phyloP scores from a whole-genome alignment of 2,797 vertebrate genomes.

The Graptemys geographica region DNA sequence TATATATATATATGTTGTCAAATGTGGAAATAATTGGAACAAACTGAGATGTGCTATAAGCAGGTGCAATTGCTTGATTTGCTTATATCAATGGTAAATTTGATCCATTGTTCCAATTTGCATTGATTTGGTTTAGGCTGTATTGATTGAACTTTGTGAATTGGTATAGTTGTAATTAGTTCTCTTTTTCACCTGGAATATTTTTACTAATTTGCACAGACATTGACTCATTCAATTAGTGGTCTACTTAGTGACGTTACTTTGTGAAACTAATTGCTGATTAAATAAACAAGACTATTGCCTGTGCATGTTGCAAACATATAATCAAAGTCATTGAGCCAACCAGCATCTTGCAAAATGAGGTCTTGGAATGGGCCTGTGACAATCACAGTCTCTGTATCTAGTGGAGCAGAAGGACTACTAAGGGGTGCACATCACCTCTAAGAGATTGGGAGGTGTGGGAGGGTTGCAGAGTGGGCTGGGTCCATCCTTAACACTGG shows the following conservation, averaged over 20 bases:
- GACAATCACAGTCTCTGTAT: neutral
- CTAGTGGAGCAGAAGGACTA: neutral
- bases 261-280: neutral
- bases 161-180: neutral
- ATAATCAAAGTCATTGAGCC: neutral
- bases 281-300: neutral
- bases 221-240: neutral
- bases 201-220: neutral
- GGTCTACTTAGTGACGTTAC: neutral
- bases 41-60: neutral
- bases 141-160: neutral
- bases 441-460: neutral
- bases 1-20: no score
- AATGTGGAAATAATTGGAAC: neutral
- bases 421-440: neutral
- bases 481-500: neutral
- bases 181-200: neutral
- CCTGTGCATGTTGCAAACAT: neutral
- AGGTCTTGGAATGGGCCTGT: neutral
- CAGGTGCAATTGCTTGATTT: neutral
- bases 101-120: neutral
- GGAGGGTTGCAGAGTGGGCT: neutral
- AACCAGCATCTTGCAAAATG: neutral
- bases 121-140: conserved; percentile 5
- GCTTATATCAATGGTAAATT: neutral